Conservation (phyloP, 1,140 invertebrate species). For the Cardiocondyla obscurior region DNA sequence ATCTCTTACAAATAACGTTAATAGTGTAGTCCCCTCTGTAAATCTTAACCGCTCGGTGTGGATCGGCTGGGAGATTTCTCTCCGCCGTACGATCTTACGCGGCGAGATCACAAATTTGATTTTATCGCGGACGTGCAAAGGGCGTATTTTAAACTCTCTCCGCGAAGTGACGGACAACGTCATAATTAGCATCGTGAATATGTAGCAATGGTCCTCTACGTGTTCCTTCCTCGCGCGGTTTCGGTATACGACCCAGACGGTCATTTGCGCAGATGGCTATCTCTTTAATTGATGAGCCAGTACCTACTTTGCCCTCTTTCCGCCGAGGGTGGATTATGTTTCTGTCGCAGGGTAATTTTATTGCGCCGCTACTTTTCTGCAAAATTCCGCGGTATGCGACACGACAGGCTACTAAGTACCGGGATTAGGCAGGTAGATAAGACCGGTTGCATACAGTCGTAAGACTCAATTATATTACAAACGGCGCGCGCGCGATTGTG, state of each 20-base stretch:
- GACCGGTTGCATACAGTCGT: conserved; percentile 16
- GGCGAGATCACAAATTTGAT: neutral
- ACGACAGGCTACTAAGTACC: conserved; percentile 47
- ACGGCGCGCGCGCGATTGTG: neutral
- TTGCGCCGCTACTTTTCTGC: conserved; percentile 35
- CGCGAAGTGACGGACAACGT: neutral
- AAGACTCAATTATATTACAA: conserved; percentile 38
- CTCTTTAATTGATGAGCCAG: conserved; percentile 42
- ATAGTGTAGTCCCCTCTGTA: neutral
- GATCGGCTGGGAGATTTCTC: neutral
- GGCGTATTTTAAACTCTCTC: neutral
- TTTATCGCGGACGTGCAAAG: neutral
- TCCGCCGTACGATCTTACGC: neutral
- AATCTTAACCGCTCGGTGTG: neutral
- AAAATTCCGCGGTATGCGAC: conserved; percentile 30
- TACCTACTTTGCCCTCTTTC: conserved; percentile 19
- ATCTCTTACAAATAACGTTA: conserved; percentile 8
- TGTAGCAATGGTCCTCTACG: neutral
- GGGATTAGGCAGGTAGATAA: conserved; percentile 46
- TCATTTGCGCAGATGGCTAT: conserved; percentile 21
- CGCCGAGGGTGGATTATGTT: conserved; percentile 25
- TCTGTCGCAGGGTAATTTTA: conserved; percentile 42
- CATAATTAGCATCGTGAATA: neutral
- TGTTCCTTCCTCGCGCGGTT: neutral
- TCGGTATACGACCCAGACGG: neutral